These are phyloP conservation scores for Dendrolimus pini DNA, from an alignment of 2,888 invertebrate species.

Conservation along the genomic window DNA sequence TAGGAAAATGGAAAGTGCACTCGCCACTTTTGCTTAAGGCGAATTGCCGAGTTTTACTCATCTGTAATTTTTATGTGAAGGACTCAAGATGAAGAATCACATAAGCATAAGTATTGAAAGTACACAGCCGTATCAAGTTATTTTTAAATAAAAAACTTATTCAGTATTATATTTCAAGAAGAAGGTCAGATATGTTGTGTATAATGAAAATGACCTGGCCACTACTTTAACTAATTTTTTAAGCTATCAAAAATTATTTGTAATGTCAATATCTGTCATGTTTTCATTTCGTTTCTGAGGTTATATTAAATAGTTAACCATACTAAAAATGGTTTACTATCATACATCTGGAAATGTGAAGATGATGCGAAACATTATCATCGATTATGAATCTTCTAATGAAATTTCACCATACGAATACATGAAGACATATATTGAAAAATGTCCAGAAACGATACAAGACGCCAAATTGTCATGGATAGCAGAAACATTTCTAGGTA, in stretches of 20 bases:
- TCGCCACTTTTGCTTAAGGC: too few species aligned
- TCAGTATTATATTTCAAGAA: too few species aligned
- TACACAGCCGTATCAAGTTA: too few species aligned
- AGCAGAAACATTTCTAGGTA: constrained; percentile 50
- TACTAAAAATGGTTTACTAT: constrained; percentile 57
- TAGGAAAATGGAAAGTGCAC: too few species aligned
- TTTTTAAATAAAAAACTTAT: too few species aligned
- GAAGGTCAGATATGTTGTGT: too few species aligned
- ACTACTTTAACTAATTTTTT: not conserved
- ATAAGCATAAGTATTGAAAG: too few species aligned
- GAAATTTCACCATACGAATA: constrained; percentile 55
- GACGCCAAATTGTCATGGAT: constrained; percentile 58
- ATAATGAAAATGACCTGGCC: too few species aligned
- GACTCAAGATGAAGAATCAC: too few species aligned
- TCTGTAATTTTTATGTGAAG: too few species aligned
- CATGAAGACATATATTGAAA: constrained; percentile 53
- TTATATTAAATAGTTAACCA: constrained; percentile 13
- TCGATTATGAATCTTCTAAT: constrained; percentile 34
- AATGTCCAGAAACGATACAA: constrained; percentile 45
- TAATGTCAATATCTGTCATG: constrained; percentile 33
- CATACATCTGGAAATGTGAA: constrained; percentile 57
- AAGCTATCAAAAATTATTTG: constrained; percentile 35
- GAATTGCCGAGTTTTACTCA: too few species aligned
- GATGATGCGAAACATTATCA: constrained; percentile 47
- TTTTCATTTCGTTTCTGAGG: constrained; percentile 31